Percentiles rank a stretch among this genome's conserved stretches.
Conservation (phyloP, 2,113 vertebrate genomes). For the Gulo gulo region DNA sequence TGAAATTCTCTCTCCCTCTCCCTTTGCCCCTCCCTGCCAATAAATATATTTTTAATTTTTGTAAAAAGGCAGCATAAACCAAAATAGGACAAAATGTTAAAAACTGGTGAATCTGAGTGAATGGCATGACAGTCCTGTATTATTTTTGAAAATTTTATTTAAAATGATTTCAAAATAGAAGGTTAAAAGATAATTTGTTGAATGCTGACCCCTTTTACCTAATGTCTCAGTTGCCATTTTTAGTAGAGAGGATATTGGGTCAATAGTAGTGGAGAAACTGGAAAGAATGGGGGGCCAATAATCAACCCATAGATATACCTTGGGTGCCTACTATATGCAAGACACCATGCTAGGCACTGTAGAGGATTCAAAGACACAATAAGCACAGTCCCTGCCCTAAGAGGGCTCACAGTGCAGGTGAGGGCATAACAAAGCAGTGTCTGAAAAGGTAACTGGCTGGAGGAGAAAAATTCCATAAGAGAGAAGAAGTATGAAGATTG, state of each 20-base stretch:
- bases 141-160: neutral
- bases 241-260: conserved; percentile 4
- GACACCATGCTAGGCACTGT: neutral
- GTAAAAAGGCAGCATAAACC: neutral
- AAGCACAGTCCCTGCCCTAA: neutral
- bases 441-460: conserved; percentile 49
- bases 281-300: neutral
- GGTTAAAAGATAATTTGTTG: conserved; percentile 2
- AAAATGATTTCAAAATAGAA: conserved; percentile 50
- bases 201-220: neutral
- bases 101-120: conserved; percentile 17
- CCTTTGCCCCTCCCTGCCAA: neutral
- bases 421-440: conserved; percentile 25
- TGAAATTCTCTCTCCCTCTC: neutral
- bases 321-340: neutral
- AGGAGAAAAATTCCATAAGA: conserved; percentile 26
- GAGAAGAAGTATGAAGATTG: conserved; percentile 7
- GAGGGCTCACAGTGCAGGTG: neutral
- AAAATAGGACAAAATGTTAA: conserved; percentile 29
- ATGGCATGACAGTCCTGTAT: neutral
- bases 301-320: neutral
- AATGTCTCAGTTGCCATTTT: conserved; percentile 30
- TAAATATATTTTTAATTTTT: neutral
- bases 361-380: neutral
- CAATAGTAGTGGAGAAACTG: neutral